Evolutionary conservation across 2,797 vertebrate genomes (phyloP).

Genomic region (Sciaenops ocellatus): DNA sequence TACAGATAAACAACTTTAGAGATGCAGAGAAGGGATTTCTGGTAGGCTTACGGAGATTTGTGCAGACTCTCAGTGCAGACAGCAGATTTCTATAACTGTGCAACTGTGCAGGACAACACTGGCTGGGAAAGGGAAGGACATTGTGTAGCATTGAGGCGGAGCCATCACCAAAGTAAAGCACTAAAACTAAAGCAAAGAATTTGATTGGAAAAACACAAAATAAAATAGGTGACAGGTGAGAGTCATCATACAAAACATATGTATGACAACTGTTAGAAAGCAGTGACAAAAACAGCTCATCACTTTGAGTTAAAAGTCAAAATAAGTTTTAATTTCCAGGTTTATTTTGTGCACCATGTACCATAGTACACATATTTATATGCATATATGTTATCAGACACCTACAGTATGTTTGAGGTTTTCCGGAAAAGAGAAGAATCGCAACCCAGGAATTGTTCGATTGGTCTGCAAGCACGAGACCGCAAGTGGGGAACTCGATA

Average conservation of each 20-base stretch:
- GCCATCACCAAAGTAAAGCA: background rate
- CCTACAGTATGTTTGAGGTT: background rate
- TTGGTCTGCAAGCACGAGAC: background rate
- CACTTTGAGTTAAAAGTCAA: background rate
- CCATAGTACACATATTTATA: background rate
- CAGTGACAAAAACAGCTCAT: no score
- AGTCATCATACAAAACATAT: no score
- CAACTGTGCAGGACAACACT: background rate
- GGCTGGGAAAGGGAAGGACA: background rate
- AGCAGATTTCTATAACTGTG: slow-evolving; percentile 19
- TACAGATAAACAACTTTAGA: slow-evolving; percentile 39
- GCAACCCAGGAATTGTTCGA: background rate
- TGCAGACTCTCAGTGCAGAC: slow-evolving; percentile 1
- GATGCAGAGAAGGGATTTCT: slow-evolving; percentile 36
- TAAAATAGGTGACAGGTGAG: no score
- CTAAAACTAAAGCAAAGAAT: background rate
- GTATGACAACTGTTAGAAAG: no score
- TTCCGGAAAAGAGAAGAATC: background rate
- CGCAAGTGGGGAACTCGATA: background rate
- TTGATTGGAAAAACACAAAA: background rate
- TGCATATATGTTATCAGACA: background rate
- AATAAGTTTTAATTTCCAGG: background rate
- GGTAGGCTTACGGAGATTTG: slow-evolving; percentile 24
- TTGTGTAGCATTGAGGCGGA: background rate
- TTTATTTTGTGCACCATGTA: background rate